Evolutionary conservation across 2,888 invertebrate species (phyloP), one percentile per base, ranked within the genome.

Genomic region (Congeria kusceri): DNA sequence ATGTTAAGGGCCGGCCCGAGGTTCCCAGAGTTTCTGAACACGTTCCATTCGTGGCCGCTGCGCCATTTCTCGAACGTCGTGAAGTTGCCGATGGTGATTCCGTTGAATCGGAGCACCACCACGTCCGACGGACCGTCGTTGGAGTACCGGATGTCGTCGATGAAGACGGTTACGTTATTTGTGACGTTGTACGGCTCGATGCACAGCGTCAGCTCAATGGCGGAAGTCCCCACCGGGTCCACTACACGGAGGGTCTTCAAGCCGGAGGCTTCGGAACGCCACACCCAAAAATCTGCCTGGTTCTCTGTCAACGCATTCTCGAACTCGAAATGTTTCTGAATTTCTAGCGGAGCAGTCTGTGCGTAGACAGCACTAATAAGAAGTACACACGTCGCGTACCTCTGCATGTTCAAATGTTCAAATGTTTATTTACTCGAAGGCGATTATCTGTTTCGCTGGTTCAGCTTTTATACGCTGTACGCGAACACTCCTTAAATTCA

Each of bases 21-120:
- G 18, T 20, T n/a, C 32, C 77, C 72, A 11, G 80, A 63, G 58
- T 81, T 77, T 13, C 70, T 20, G 23, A 77, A 74, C 23, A 81
- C 80, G 49, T 81, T 81, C 80, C 80, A 81, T 18, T 81, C 77
- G 61, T 74, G 46, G 3, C 80, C 80, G 32, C 70, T 70, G 5
- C 73, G 39, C 70, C 74, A 81, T 63, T 64, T 53, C 53, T 81
- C 80, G 18, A 59, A 9, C 3, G 80, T 81, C 7, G 58, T 63
- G 47, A 67, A 81, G 25, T 62, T 59, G 18, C 62, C 70, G 46
- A 65, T 47, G 13, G 29, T 28, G 18, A 63, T 53, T 13, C 64
- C 70, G 25, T 77, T 63, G 13, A 77, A 46, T 1, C 13, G 28
- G 4, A 74, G 1, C 4, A 58, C 53, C 11, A 81, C 39, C 1